phyloP scores from a whole-genome alignment of 2,888 invertebrate genomes.

The Augochlorella aurata region DNA sequence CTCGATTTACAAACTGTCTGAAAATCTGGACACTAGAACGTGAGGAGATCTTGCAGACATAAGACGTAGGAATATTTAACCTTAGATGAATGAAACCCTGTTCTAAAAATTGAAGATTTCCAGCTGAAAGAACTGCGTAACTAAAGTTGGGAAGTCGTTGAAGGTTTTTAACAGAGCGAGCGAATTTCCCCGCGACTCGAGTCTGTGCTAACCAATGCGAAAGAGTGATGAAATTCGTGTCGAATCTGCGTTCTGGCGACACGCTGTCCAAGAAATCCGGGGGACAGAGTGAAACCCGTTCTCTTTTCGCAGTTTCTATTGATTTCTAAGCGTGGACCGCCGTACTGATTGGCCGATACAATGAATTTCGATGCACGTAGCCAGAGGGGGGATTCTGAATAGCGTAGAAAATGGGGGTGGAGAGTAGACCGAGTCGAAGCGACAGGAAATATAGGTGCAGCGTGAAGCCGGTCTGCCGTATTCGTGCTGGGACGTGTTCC shows the following conservation, averaged over 20 bases:
- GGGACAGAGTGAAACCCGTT: not conserved
- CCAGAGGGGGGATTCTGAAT: not conserved
- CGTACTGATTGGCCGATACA: not conserved
- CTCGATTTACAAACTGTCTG: not conserved
- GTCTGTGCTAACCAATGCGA: not conserved
- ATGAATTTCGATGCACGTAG: not conserved
- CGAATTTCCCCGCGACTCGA: not conserved
- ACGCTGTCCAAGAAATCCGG: not conserved
- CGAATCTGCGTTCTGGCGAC: not conserved
- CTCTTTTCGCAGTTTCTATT: not conserved
- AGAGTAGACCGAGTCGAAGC: constrained; percentile 15
- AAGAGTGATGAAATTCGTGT: not conserved
- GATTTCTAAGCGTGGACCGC: not conserved
- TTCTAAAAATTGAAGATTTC: not conserved
- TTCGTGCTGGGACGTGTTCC: constrained; percentile 53
- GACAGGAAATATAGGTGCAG: constrained; percentile 25
- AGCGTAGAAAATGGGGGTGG: constrained; percentile 26
- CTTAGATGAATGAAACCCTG: not conserved
- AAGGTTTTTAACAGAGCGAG: not conserved
- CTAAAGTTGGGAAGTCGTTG: not conserved
- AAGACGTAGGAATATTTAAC: not conserved
- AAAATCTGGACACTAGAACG: not conserved
- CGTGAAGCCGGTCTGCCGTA: constrained; percentile 39
- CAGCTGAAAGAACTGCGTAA: not conserved
- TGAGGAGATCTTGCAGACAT: not conserved